Conservation (phyloP, 2,113 vertebrate species). For the Brachypodius melanocephalos region DNA sequence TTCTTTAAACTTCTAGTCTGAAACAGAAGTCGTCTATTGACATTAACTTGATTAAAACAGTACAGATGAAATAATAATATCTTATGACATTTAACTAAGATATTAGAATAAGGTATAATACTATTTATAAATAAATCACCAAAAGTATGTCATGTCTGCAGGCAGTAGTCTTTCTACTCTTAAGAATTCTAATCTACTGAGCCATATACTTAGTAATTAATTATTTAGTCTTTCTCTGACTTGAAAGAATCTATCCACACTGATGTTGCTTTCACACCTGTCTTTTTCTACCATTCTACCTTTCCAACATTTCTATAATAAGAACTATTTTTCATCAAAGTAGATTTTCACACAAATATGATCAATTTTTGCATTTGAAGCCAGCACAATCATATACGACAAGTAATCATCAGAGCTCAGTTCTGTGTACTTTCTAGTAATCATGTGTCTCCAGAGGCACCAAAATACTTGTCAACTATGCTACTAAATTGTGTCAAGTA, state of each 20-base stretch:
- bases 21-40: not conserved
- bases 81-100: not conserved
- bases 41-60: not conserved
- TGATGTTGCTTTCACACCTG: not conserved
- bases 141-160: not conserved
- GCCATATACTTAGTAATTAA: not conserved
- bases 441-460: not conserved
- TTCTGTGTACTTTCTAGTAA: not conserved
- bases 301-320: not conserved
- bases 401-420: not conserved
- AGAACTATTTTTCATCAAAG: not conserved
- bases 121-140: slow-evolving; percentile 6
- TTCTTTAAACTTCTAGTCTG: not conserved
- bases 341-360: not conserved
- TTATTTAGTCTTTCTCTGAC: not conserved
- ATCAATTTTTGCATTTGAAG: not conserved
- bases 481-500: not conserved
- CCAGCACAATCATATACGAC: not conserved
- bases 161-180: not conserved
- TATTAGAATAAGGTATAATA: not conserved
- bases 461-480: not conserved
- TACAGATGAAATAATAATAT: not conserved
- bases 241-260: not conserved
- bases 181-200: slow-evolving; percentile 18
- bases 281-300: not conserved